phyloP scores from a whole-genome alignment of 2,888 invertebrate genomes.

The Branchipolynoe longqiensis region DNA sequence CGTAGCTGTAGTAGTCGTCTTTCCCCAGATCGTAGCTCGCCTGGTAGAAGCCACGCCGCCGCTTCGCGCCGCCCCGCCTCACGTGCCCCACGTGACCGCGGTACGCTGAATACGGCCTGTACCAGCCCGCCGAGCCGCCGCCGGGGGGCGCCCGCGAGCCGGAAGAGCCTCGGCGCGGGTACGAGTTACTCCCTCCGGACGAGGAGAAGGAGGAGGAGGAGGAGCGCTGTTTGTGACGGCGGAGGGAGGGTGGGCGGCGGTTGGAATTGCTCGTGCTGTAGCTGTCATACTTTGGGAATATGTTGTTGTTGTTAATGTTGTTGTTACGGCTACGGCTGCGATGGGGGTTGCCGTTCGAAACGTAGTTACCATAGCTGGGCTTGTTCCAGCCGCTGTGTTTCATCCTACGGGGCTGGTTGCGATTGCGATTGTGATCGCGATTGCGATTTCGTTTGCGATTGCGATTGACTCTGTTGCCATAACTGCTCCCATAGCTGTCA shows the following conservation, averaged over 20 bases:
- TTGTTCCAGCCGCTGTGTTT: too few relatives aligned
- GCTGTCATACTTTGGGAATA: not conserved
- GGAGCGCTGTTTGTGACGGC: not conserved
- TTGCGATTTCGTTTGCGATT: too few relatives aligned
- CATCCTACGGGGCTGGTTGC: too few relatives aligned
- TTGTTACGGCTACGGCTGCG: not conserved
- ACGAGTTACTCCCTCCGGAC: not conserved
- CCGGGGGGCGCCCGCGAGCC: not conserved
- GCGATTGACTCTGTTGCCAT: not conserved
- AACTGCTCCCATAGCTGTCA: not conserved
- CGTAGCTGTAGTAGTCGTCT: not conserved
- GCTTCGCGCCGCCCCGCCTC: too few relatives aligned
- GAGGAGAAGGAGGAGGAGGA: not conserved
- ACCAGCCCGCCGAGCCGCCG: not conserved
- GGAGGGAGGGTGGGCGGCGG: not conserved
- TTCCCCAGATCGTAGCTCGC: constrained; percentile 9
- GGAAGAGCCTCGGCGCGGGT: not conserved
- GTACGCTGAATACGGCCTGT: not conserved
- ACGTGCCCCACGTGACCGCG: not conserved
- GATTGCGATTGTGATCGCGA: too few relatives aligned
- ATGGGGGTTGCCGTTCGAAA: not conserved
- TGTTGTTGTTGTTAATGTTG: not conserved
- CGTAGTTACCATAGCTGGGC: not conserved
- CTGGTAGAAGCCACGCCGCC: constrained; percentile 10
- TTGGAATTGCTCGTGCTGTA: not conserved